phyloP scores from a whole-genome alignment of 2,888 invertebrate genomes.

The Coelinius sp. region DNA sequence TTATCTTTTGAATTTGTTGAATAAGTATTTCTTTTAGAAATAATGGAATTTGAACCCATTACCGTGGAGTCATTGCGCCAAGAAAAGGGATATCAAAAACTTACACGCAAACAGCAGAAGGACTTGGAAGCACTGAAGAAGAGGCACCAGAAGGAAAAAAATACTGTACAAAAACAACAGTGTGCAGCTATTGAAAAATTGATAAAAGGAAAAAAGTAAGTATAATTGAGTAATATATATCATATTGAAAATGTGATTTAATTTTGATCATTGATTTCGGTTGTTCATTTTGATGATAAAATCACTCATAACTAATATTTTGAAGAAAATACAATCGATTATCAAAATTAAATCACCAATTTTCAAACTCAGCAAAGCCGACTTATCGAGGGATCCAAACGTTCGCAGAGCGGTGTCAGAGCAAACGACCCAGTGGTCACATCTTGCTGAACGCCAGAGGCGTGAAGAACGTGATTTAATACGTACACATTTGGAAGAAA shows the following conservation, averaged over 20 bases:
- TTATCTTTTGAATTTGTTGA: too few species aligned
- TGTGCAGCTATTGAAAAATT: slow-evolving; percentile 93
- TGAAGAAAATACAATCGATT: slow-evolving; percentile 19
- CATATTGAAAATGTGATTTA: slow-evolving; percentile 3
- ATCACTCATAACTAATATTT: not conserved
- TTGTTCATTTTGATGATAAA: not conserved
- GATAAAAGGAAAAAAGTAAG: slow-evolving; percentile 93
- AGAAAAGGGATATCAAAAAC: slow-evolving; percentile 94
- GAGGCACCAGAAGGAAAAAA: slow-evolving; percentile 93
- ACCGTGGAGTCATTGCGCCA: slow-evolving; percentile 88
- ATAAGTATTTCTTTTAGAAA: slow-evolving; percentile 62
- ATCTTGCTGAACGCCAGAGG: slow-evolving; percentile 87
- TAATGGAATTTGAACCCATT: slow-evolving; percentile 89
- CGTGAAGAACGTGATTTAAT: slow-evolving; percentile 88
- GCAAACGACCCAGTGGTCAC: slow-evolving; percentile 96
- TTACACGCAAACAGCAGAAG: slow-evolving; percentile 95
- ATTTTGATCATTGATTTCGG: slow-evolving; percentile 17
- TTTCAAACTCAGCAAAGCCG: slow-evolving; percentile 78
- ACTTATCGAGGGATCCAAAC: slow-evolving; percentile 82
- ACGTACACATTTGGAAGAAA: slow-evolving; percentile 86
- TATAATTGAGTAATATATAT: slow-evolving; percentile 20
- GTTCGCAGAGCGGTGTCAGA: slow-evolving; percentile 89
- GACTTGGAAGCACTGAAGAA: slow-evolving; percentile 93
- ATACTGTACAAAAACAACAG: slow-evolving; percentile 91
- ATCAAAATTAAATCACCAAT: slow-evolving; percentile 16